Base-by-base conservation (phyloP, 1,140 invertebrate species). In the Propsilocerus akamusi region DNA sequence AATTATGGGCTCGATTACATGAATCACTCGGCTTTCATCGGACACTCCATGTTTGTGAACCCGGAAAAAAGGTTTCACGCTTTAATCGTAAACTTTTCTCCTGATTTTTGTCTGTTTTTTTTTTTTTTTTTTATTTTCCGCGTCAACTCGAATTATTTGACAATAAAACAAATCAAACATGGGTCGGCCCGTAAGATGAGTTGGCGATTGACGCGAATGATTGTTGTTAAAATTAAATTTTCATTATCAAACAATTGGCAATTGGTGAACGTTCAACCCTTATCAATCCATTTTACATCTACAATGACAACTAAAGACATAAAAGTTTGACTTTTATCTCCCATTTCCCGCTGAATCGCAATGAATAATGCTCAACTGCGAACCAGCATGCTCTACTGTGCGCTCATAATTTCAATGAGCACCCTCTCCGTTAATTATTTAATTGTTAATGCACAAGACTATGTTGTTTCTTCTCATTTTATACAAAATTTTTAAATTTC, bases 281-380 rank as follows among this genome's bases (percentile, higher is more conserved):
- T 41, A 41, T 41, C 34, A 41, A 41, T 41, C 34, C 34, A n/a
- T n/a, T 41, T 41, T 41, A 41, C 34, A 41, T 41, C 34, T 41
- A 41, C 34, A 41, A n/a, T n/a, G n/a, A n/a, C 2, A 30, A 30
- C 28, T 30, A n/a, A 30, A 30, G 28, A 30, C 28, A 30, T 8
- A 30, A 30, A 30, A 20, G n/a, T 41, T 41, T 20, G 22, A 41
- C 34, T 20, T 41, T 17, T 41, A 20, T 5, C 14, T 41, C 22
- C 8, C 22, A 41, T 37, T 41, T 41, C 34, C 17, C 34, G 34
- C 34, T 10, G 14, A 41, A 3, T 41, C 22, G 10, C 17, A 20
- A 20, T 41, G 14, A 8, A 11, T 30, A 30, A 30, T 30, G n/a
- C n/a, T n/a, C n/a, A n/a, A n/a, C n/a, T n/a, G n/a, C n/a, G n/a